Base-by-base conservation (phyloP, 2,888 invertebrate species). In the Drosophila tripunctata region DNA sequence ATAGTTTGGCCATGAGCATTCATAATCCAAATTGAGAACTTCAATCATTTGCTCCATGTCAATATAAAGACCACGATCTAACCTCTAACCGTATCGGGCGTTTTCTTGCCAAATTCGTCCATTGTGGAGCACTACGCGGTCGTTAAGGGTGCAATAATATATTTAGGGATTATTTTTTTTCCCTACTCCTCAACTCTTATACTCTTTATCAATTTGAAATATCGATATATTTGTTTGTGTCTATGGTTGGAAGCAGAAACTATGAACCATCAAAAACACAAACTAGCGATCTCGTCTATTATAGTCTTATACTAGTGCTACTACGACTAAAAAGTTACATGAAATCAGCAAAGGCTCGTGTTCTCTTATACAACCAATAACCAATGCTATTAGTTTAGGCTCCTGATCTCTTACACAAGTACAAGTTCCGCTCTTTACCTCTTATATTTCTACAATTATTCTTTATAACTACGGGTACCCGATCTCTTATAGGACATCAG, bases 51-150 rank as follows among this genome's bases (percentile, higher is more conserved):
- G 67, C 54, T 51, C 62, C 44, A 56, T 51, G 19, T 35, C 40
- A 56, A 56, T 43, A 24, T 52, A n/a, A n/a, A n/a, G n/a, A n/a
- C n/a, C n/a, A n/a, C n/a, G n/a, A n/a, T n/a, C n/a, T n/a, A n/a
- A n/a, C 47, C 45, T 45, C 35, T 60, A 41, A 30, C 6, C 64
- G 41, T 43, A 54, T 60, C 33, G 80, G n/a, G 66, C 68, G 58
- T 58, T 75, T 79, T 76, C 65, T 67, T 68, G 57, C 61, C 76
- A 70, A 50, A 54, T 74, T 72, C 50, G 80, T 76, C 88, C 78
- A 87, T 87, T 87, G 87, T 88, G 88, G 64, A 82, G 80, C 67
- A n/a, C 21, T 27, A 78, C 81, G 87, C 82, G 81, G 70, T 78
- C 52, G 27, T 58, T 52, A 44, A 62, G 63, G 70, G 66, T 69